Conservation (phyloP, 2,888 invertebrate genomes). For the Autographa gamma region DNA sequence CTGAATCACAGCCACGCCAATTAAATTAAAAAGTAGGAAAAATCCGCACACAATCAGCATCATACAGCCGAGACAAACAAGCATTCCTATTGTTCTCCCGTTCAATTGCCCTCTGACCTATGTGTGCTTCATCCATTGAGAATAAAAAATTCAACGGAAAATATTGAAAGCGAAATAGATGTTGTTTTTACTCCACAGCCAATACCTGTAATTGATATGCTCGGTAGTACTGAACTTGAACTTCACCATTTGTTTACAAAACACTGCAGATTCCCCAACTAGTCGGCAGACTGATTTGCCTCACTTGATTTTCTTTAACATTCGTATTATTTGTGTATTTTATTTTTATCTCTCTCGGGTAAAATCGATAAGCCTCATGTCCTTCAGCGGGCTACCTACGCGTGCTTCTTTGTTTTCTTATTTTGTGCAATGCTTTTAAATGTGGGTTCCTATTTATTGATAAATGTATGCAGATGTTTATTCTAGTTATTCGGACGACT, state of each 20-base stretch:
- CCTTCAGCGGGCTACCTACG: background rate
- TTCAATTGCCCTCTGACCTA: constrained; percentile 2
- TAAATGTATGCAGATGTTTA: too few species aligned
- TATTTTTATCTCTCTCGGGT: background rate
- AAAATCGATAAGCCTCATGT: background rate
- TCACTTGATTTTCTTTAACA: background rate
- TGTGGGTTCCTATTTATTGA: background rate
- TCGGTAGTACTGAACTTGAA: constrained; percentile 19
- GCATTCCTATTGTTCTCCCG: background rate
- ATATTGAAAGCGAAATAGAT: constrained; percentile 2
- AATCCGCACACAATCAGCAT: background rate
- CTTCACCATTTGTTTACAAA: constrained; percentile 22
- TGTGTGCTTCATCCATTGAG: background rate
- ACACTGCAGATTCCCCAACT: constrained; percentile 7
- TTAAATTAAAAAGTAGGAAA: background rate
- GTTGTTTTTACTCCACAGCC: background rate
- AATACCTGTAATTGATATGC: constrained; percentile 14
- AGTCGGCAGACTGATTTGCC: background rate
- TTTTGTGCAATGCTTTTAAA: background rate
- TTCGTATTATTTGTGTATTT: background rate
- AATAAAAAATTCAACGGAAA: background rate
- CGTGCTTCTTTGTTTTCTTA: background rate
- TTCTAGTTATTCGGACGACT: background rate
- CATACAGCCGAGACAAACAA: background rate
- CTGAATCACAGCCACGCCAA: background rate